Base-by-base conservation (phyloP, 2,888 invertebrate genomes). In the Melanostoma scalare region DNA sequence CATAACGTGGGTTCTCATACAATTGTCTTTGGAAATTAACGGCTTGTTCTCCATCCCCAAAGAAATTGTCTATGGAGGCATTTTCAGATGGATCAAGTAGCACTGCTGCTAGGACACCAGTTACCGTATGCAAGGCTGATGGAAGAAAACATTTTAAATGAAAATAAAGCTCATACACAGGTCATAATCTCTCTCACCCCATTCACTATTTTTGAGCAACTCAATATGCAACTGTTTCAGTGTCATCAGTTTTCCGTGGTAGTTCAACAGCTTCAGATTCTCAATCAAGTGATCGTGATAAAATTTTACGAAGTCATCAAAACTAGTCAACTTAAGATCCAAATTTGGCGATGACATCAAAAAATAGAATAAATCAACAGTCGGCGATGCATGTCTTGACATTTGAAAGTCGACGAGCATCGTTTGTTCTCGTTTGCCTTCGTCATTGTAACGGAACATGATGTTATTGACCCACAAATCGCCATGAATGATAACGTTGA, bases 321-420 rank as follows among this genome's bases (percentile, higher is more conserved):
- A 91, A 20, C 89, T 84, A 2, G 85, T 74, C 3, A 90, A 30
- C 48, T 90, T 90, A 6, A 89, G 85, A 6, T 90, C 88, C 35
- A 88, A 82, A n/a, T 75, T 86, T 0, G 89, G 86, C 0, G 90
- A 91, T 0, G 89, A 88, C 3, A 91, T 9, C 4, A 91, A 65
- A 5, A 91, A 88, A 44, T 89, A 89, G 8, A 86, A 86, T 42
- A 90, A 85, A 76, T 90, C 91, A 31, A 88, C 85, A 0, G 88
- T 88, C 0, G 89, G 88, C 6, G 88, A 75, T 3, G 88, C 88
- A 67, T 87, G 90, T 60, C 85, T 88, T 2, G 86, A 84, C 36
- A 90, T 33, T 73, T 91, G 90, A 44, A 87, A 89, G 60, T 90
- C 90, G 2, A 90, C 86, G 35, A 90, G 82, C 3, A 87, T 86